Evolutionary conservation across 2,888 invertebrate species (phyloP).

Genomic region (Actias luna): DNA sequence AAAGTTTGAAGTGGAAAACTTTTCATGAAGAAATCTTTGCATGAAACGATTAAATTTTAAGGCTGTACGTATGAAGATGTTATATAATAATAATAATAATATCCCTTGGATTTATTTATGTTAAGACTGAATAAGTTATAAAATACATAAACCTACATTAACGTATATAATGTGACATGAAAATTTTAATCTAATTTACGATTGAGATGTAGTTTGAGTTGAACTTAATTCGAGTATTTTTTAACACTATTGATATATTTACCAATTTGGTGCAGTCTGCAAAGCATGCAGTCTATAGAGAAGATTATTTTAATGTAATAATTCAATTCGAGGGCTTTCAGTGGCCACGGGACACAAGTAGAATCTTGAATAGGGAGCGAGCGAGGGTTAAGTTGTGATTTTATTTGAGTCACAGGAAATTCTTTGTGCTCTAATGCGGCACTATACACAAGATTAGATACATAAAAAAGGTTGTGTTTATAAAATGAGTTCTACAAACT

Average conservation of each 20-base stretch:
- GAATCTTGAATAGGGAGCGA: slow-evolving; percentile 60
- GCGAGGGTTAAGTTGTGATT: slow-evolving; percentile 47
- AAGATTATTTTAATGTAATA: slow-evolving; percentile 73
- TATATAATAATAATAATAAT: slow-evolving; percentile 26
- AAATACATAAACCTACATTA: background rate
- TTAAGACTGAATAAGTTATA: background rate
- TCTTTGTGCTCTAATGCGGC: slow-evolving; percentile 24
- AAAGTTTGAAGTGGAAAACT: slow-evolving; percentile 81
- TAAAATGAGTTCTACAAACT: background rate
- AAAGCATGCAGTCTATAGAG: slow-evolving; percentile 52
- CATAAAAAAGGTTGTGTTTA: slow-evolving; percentile 5
- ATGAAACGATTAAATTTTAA: slow-evolving; percentile 78
- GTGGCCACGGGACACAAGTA: slow-evolving; percentile 58
- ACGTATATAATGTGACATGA: background rate
- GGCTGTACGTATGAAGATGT: slow-evolving; percentile 66
- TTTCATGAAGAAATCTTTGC: slow-evolving; percentile 78
- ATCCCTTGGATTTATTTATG: background rate
- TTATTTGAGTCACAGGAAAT: slow-evolving; percentile 45
- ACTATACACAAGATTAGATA: slow-evolving; percentile 23
- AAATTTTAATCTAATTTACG: background rate
- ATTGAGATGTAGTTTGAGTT: background rate
- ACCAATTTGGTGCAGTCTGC: slow-evolving; percentile 50
- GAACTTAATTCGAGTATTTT: slow-evolving; percentile 32
- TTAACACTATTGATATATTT: slow-evolving; percentile 49
- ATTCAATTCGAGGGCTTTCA: slow-evolving; percentile 64